A percentile compares a stretch with the other conserved stretches of the same genome.
Conservation (phyloP, 2,797 vertebrate genomes). For the Characodon lateralis region DNA sequence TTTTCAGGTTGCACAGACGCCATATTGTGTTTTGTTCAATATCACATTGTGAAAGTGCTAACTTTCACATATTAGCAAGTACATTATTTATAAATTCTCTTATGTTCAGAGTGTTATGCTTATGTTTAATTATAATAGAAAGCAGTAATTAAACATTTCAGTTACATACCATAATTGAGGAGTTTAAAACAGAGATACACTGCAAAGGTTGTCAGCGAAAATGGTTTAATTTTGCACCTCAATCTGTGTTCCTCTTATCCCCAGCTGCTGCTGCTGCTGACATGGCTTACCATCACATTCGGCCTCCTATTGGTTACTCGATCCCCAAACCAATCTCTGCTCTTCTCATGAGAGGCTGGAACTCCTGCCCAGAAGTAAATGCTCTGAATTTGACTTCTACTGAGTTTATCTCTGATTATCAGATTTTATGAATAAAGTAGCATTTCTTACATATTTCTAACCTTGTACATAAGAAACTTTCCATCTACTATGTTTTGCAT, state of each 20-base stretch:
- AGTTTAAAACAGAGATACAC: not conserved
- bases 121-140: not conserved
- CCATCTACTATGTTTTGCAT: not conserved
- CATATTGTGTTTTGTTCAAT: not conserved
- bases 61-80: not conserved
- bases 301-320: constrained; percentile 93
- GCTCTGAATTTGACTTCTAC: not conserved
- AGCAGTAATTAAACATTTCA: not conserved
- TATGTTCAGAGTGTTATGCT: not conserved
- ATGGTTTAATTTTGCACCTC: not conserved
- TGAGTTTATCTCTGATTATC: not conserved
- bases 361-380: constrained; percentile 90
- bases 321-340: constrained; percentile 88
- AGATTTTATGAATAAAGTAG: not conserved
- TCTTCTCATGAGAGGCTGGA: constrained; percentile 93
- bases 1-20: no score
- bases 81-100: not conserved
- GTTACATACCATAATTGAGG: not conserved
- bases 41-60: not conserved
- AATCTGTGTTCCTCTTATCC: not conserved
- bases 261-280: constrained; percentile 92
- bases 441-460: not conserved
- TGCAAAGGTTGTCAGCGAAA: not conserved
- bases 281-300: constrained; percentile 94
- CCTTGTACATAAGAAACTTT: not conserved